phyloP scores from a whole-genome alignment of 2,888 invertebrate genomes.

The Poecilus cupreus region DNA sequence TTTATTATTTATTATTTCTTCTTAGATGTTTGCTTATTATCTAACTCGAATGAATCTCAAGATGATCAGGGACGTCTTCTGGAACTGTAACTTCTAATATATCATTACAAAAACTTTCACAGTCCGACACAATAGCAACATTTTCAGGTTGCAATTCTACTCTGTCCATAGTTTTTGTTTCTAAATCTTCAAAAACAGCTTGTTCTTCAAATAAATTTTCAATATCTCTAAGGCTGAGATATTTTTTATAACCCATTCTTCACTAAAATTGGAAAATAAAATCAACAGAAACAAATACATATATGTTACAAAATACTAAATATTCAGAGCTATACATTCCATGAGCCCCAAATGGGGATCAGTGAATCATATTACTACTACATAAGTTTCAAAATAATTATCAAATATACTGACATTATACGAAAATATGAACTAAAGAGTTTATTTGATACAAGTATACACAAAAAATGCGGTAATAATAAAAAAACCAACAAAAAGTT shows the following conservation, averaged over 20 bases:
- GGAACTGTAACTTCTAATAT: conserved; percentile 35
- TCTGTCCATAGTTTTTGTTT: conserved; percentile 4
- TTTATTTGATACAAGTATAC: no score
- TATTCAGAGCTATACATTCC: not conserved
- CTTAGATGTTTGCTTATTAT: no score
- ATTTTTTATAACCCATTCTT: not conserved
- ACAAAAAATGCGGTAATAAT: no score
- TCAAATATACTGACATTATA: no score
- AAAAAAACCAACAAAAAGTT: no score
- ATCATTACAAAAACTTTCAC: conserved; percentile 28
- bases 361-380: no score
- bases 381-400: no score
- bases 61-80: conserved; percentile 43
- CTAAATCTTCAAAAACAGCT: conserved; percentile 42
- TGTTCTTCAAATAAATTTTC: conserved; percentile 38
- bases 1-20: no score
- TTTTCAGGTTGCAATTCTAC: conserved; percentile 41
- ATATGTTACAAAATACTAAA: not conserved
- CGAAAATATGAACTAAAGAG: no score
- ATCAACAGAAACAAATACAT: not conserved
- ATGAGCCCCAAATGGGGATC: conserved; percentile 20
- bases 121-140: conserved; percentile 30
- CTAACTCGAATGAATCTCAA: conserved; percentile 42
- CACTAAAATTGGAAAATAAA: not conserved
- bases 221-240: conserved; percentile 42